phyloP scores from a whole-genome alignment of 1,140 invertebrate species.

The Microvelia longipes region DNA sequence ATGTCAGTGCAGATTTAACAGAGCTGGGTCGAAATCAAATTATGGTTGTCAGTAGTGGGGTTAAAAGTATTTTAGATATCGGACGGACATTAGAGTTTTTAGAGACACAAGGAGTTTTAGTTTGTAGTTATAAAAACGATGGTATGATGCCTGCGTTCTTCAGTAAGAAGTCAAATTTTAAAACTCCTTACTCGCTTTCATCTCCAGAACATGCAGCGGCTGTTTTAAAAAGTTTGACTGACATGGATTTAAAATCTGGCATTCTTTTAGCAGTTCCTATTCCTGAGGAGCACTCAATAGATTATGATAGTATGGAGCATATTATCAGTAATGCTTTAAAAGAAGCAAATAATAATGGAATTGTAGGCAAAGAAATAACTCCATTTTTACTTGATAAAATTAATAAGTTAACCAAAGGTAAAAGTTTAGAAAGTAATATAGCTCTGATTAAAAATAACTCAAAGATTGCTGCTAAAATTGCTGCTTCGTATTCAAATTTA shows the following conservation, averaged over 20 bases:
- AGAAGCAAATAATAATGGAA: conserved; percentile 51
- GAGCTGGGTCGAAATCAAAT: conserved; percentile 77
- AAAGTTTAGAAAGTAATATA: conserved; percentile 70
- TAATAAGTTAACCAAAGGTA: conserved; percentile 56
- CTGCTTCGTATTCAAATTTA: conserved; percentile 40
- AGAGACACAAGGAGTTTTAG: conserved; percentile 88
- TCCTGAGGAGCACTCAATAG: conserved; percentile 48
- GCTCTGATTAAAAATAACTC: conserved; percentile 88
- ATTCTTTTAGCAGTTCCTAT: conserved; percentile 84
- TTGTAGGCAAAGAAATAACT: conserved; percentile 77
- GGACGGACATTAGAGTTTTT: conserved; percentile 84
- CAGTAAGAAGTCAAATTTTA: conserved; percentile 45
- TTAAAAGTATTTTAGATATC: conserved; percentile 96
- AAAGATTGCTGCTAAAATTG: conserved; percentile 64
- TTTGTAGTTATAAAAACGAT: conserved; percentile 51
- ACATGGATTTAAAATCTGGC: conserved; percentile 55
- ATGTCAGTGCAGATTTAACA: conserved; percentile 86
- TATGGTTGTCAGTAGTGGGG: conserved; percentile 82
- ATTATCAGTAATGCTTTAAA: conserved; percentile 50
- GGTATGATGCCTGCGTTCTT: conserved; percentile 82
- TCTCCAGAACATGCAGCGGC: conserved; percentile 48
- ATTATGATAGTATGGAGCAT: conserved; percentile 36
- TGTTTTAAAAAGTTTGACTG: conserved; percentile 41
- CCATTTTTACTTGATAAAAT: conserved; percentile 74
- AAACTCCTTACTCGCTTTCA: conserved; percentile 50